Evolutionary conservation across 1,140 invertebrate genomes (phyloP), one percentile per base, ranked within the genome.

Genomic region (Pectinophora gossypiella): DNA sequence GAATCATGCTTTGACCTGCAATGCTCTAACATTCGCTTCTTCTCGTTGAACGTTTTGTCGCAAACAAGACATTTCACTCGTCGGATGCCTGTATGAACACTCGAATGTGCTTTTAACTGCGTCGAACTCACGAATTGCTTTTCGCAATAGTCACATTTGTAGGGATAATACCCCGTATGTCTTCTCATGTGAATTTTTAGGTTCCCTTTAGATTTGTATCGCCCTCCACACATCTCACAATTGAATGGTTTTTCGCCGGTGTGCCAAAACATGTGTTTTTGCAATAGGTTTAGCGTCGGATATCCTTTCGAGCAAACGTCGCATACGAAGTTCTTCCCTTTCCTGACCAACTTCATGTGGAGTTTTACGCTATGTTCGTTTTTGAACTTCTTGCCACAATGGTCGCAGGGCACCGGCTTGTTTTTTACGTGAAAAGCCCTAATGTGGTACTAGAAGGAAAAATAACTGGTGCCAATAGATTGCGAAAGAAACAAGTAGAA

Each of bases 171-270:
- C 2, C 27, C 27, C 2, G n/a, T 32, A 32, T 32, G 27, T 9
- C 58, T 63, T 21, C 27, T 42, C 7, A 63, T 59, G 52, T 76
- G 73, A 10, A 23, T 19, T 67, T 79, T 32, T 7, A 32, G 6
- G 27, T 32, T 32, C 7, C 27, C 27, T 32, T 32, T 32, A n/a
- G 27, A 32, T n/a, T 32, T 32, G 27, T 32, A 32, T 9, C n/a
- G 9, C 9, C 27, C 27, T 3, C 27, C 27, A n/a, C 27, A 32
- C 27, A n/a, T 32, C n/a, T 32, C 27, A n/a, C 27, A 32, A 1
- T 9, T 1, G 27, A 12, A 32, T 7, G 27, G 27, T n/a, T n/a
- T 9, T 3, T 32, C 27, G 9, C 27, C 27, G 1, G 27, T 3
- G 27, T 32, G 27, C 27, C 27, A 32, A n/a, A 32, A 32, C 27